Evolutionary conservation across 2,797 vertebrate genomes (phyloP), one percentile per base, ranked within the genome.

Genomic region (Salmo trutta): DNA sequence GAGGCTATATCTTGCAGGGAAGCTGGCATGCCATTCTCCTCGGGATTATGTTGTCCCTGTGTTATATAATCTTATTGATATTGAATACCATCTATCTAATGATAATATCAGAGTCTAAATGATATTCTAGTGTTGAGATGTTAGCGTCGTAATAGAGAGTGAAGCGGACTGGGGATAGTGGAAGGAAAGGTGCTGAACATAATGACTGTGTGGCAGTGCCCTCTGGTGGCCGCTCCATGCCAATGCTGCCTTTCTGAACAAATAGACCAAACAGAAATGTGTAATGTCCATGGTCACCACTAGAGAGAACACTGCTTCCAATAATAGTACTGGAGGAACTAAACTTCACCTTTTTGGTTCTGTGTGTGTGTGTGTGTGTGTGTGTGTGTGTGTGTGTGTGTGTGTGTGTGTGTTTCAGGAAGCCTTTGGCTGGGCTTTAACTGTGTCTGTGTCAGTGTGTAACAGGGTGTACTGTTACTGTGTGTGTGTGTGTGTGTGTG

Each of bases 281-380:
- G 47, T 27, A 73, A 10, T 76, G 73, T 21, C 72, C 14, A 54
- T 68, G 41, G 41, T 82, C 17, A 56, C 76, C 87, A 86, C 73
- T 71, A 83, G 85, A 77, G 77, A 78, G 85, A 75, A 80, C 0
- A 29, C 41, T 71, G 52, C 7, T 15, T 27, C 71, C 29, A 47
- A 3, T 33, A 17, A 67, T 31, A 75, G 29, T 10, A 31, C 27
- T 8, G 52, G 51, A 54, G 16, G 2, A 29, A 41, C 67, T 29
- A 5, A 15, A 3, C 21, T 29, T 27, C 24, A 14, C 21, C 64
- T 66, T 17, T 66, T 21, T 5, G 10, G 4, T 29, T 47, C 41
- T 47, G 41, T 47, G 41, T 41, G 8, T n/a, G 41, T 47, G 41
- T 47, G 41, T 47, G 41, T 47, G 41, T 47, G 41, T 47, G 41